Evolutionary conservation across 2,797 vertebrate genomes (phyloP), one percentile per base, ranked within the genome.

Genomic region (Protosalanx chinensis): DNA sequence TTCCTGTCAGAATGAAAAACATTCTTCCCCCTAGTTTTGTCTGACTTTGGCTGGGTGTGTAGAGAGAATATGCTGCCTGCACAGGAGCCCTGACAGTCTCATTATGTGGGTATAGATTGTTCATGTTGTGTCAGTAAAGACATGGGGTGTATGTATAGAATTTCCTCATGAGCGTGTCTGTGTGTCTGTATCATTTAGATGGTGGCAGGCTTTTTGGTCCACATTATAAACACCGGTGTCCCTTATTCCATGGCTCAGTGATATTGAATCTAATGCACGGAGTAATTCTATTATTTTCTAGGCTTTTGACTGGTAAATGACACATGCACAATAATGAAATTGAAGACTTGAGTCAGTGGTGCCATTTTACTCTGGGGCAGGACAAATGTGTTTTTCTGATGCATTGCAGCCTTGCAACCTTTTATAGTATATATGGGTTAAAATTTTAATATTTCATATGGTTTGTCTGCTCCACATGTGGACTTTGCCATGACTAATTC

Each of bases 381-480:
- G 72, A 53, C 71, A 79, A 72, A 76, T 60, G 37, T 61, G 37
- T 79, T 80, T 46, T 72, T 78, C 64, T 74, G 61, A 64, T 72
- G 64, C 60, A 51, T 64, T 73, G 56, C 58, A 72, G 72, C 71
- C 81, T 77, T 2, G 3, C 33, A 74, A 82, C 78, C 80, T 86
- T 82, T 76, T 73, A 60, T 35, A 77, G 71, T 35, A 71, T 73
- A 71, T 73, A 20, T 78, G 72, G 77, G 81, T 82, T 85, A 60
- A 77, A 85, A 83, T 86, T 79, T 88, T 82, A 87, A 88, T 88
- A 86, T 88, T 87, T 86, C 23, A 85, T 82, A 79, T 73, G 67
- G 53, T 59, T 67, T 79, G 79, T 82, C 76, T 79, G 64, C 74
- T 82, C 71, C 79, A 87, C 81, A 84, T 80, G 79, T 87, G 83